Conservation (phyloP, 2,113 vertebrate genomes). For the Saguinus midas region DNA sequence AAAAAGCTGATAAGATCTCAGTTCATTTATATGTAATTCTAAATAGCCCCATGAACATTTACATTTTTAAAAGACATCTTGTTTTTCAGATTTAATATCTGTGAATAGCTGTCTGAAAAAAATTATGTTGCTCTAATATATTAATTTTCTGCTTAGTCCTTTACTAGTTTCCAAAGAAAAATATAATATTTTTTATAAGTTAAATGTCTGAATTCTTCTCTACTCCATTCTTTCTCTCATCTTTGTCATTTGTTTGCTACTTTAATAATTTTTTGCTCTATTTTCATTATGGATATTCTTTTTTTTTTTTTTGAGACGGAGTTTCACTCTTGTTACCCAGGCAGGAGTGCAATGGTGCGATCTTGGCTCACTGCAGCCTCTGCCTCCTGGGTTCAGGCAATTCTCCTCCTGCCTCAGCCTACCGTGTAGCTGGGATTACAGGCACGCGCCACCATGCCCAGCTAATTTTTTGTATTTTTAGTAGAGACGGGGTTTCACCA, state of each 20-base stretch:
- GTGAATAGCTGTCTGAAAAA: neutral
- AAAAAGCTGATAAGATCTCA: neutral
- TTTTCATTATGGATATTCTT: constrained; percentile 31
- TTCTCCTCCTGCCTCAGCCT: too few species aligned
- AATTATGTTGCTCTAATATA: neutral
- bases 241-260: neutral
- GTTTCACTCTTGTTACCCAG: too few species aligned
- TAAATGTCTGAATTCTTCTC: neutral
- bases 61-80: neutral
- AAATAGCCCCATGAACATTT: neutral
- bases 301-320: too few species aligned
- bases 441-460: too few species aligned
- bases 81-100: constrained; percentile 30
- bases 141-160: neutral
- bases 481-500: too few species aligned
- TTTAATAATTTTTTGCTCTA: neutral
- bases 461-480: too few species aligned
- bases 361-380: too few species aligned
- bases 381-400: too few species aligned
- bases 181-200: neutral
- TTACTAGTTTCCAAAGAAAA: constrained; percentile 22
- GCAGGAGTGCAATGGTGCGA: too few species aligned
- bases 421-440: too few species aligned
- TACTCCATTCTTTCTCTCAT: neutral
- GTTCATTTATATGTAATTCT: constrained; percentile 2